Percentiles rank a stretch among this genome's conserved stretches.
Conservation (phyloP, 2,113 vertebrate species). For the Poecilia latipinna region DNA sequence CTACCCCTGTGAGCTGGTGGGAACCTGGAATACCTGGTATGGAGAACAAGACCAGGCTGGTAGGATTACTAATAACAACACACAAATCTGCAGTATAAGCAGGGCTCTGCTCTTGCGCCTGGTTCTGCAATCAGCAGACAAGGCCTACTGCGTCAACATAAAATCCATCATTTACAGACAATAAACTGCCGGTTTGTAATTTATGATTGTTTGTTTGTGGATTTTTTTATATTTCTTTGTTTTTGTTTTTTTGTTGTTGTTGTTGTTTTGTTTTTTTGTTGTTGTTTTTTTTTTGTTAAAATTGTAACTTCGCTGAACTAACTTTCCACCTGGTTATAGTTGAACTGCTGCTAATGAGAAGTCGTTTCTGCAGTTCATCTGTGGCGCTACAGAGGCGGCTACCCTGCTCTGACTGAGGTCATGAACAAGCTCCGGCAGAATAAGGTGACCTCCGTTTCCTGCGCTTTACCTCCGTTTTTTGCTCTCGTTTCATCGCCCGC, state of each 20-base stretch:
- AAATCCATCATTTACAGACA: not conserved
- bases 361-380: constrained; percentile 87
- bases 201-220: not conserved
- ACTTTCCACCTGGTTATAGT: not conserved
- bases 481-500: not conserved
- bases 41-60: constrained; percentile 99
- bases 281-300: not conserved
- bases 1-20: constrained; percentile 97
- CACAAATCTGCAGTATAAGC: constrained; percentile 2
- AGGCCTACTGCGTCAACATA: not conserved
- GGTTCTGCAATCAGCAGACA: constrained; percentile 6
- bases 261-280: no score
- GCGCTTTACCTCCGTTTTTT: not conserved
- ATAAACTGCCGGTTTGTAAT: no score
- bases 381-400: constrained; percentile 95
- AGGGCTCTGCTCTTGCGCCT: not conserved
- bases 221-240: not conserved
- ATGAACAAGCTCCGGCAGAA: constrained; percentile 95
- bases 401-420: constrained; percentile 95
- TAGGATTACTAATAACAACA: constrained; percentile 75
- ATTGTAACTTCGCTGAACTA: no score
- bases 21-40: constrained; percentile 99
- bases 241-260: not conserved
- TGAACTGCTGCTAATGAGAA: not conserved
- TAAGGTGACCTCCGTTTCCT: constrained; percentile 76